Evolutionary conservation across 2,797 vertebrate genomes (phyloP).

Genomic region (Urocyon cinereoargenteus): DNA sequence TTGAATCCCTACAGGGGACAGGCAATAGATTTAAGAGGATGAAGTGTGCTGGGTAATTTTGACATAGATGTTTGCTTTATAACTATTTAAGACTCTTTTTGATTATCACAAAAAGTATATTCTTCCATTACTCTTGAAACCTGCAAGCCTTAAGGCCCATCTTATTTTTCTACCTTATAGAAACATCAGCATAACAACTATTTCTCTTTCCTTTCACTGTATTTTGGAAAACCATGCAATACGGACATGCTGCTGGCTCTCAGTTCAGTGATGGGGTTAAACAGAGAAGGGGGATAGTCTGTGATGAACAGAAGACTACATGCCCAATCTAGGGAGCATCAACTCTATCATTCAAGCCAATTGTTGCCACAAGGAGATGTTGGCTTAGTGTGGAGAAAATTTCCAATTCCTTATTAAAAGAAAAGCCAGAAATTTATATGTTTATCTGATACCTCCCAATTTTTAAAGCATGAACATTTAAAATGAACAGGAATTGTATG

Average conservation of each 20-base stretch:
- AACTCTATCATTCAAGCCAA: neutral
- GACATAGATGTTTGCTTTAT: neutral
- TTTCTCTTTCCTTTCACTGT: constrained; percentile 20
- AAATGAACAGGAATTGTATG: neutral
- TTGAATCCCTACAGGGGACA: neutral
- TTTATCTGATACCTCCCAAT: neutral
- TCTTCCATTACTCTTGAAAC: constrained; percentile 12
- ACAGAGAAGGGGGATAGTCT: neutral
- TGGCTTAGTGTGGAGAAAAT: neutral
- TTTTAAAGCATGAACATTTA: neutral
- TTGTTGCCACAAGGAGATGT: neutral
- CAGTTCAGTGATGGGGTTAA: neutral
- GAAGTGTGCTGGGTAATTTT: neutral
- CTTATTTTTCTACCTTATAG: constrained; percentile 27
- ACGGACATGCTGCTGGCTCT: neutral
- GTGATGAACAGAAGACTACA: neutral
- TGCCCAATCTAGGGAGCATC: neutral
- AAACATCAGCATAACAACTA: neutral
- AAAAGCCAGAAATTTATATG: neutral
- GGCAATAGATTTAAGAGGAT: neutral
- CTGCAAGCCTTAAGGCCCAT: neutral
- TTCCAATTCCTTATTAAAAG: neutral
- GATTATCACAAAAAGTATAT: neutral
- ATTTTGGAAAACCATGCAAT: neutral
- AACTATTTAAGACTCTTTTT: neutral